Evolutionary conservation across 2,797 vertebrate genomes (phyloP).

Genomic region (Dicrostonyx torquatus): DNA sequence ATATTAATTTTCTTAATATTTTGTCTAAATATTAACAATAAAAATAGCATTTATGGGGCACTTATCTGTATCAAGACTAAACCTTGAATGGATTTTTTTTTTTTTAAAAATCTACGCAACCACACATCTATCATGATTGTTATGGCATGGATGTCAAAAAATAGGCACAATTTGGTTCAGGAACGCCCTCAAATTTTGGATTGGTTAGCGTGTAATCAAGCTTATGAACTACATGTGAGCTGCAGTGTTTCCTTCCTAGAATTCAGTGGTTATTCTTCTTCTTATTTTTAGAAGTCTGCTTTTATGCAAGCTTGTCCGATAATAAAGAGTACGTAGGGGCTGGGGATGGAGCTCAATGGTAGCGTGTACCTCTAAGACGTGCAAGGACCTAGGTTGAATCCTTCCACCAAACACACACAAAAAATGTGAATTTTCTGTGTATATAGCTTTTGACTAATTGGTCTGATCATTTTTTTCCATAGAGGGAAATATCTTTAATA

Average conservation of each 20-base stretch:
- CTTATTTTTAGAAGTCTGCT: background rate
- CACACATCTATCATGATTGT: background rate
- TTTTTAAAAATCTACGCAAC: background rate
- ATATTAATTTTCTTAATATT: constrained; percentile 67
- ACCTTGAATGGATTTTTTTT: background rate
- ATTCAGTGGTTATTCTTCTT: background rate
- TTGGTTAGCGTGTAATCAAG: background rate
- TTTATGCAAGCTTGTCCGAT: background rate
- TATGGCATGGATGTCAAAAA: background rate
- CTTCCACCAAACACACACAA: background rate
- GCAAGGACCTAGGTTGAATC: background rate
- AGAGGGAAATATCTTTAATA: background rate
- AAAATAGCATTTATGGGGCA: constrained; percentile 49
- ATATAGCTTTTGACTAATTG: background rate
- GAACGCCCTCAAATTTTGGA: background rate
- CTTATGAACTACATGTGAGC: background rate
- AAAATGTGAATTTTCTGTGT: background rate
- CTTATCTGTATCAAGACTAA: constrained; percentile 18
- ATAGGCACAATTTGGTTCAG: background rate
- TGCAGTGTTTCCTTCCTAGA: background rate
- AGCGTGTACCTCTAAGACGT: background rate
- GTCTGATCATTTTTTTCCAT: background rate
- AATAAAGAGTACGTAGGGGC: background rate
- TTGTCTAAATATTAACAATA: constrained; percentile 59
- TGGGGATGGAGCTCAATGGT: background rate